Base-by-base conservation (phyloP, 1,140 invertebrate genomes). In the Cecropterus lyciades region DNA sequence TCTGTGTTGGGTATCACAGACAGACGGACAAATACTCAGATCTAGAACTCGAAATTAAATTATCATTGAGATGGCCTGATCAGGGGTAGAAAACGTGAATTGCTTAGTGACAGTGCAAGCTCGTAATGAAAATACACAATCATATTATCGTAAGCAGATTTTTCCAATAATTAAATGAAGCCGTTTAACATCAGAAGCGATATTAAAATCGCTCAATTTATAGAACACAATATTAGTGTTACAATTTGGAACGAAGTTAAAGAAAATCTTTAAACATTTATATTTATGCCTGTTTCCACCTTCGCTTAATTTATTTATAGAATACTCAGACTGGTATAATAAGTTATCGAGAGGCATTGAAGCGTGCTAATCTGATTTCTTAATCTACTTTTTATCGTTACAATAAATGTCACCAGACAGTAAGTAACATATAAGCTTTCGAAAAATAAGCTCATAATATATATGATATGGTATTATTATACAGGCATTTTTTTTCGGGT, bases 291-390 rank as follows among this genome's bases (percentile, higher is more conserved):
- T 59, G 52, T 69, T 73, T 67, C 27, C 49, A 73, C 71, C 63
- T 75, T 57, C 70, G 64, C 70, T 77, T 74, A 72, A 69, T 67
- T 53, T 43, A 57, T 62, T 43, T 51, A 65, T 64, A 65, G 56
- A 64, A 71, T 70, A 77, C 75, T 71, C 63, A 55, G 16, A 72
- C 73, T 73, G 65, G 66, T 55, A 48, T 64, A 62, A 62, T 62
- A 49, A 62, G 27, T 62, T 37, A 62, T 49, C 30, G 45, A 49
- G 57, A 48, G 24, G 27, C 45, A 48, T 49, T 60, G 57, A 49
- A 49, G 57, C 57, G 45, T 60, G 27, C 57, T 60, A 60, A 60
- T 49, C 57, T 37, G 42, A 60, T 43, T 60, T 60, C 57, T 60
- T 27, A 60, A 60, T 60, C 27, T 46, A 49, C 57, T 60, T 60